A percentile compares a stretch with the other conserved stretches of the same genome.
phyloP scores from a whole-genome alignment of 1,140 invertebrate species.

The Octopus sinensis region DNA sequence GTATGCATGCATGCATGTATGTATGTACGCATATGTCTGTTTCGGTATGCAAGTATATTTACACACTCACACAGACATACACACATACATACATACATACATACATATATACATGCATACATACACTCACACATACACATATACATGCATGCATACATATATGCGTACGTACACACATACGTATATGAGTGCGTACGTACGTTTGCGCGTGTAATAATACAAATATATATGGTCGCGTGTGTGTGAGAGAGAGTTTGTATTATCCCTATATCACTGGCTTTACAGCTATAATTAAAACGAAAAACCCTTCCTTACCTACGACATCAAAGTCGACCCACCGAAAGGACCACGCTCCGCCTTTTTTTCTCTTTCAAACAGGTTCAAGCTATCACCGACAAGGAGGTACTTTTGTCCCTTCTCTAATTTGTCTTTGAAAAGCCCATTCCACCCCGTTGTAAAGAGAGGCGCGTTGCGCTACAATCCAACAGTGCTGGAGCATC shows the following conservation, averaged over 20 bases:
- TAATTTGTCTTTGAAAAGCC: background rate
- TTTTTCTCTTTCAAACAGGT: background rate
- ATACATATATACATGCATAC: background rate
- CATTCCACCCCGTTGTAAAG: background rate
- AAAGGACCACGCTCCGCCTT: background rate
- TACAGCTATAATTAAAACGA: background rate
- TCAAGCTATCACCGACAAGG: too few species aligned
- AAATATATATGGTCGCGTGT: background rate
- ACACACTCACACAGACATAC: background rate
- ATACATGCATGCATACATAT: background rate
- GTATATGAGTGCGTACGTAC: background rate
- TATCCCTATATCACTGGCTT: background rate
- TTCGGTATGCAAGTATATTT: background rate
- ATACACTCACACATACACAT: background rate
- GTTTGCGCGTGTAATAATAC: background rate
- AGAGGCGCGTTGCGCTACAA: background rate
- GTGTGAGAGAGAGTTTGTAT: too few species aligned
- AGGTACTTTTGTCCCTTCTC: background rate
- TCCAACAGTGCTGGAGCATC: background rate
- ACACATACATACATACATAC: background rate
- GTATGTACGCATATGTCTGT: background rate
- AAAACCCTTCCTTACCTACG: background rate
- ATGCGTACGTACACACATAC: background rate
- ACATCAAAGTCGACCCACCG: background rate
- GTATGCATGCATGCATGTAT: background rate